Base-by-base conservation (phyloP, 2,113 vertebrate genomes). In the Gopherus evgoodei region DNA sequence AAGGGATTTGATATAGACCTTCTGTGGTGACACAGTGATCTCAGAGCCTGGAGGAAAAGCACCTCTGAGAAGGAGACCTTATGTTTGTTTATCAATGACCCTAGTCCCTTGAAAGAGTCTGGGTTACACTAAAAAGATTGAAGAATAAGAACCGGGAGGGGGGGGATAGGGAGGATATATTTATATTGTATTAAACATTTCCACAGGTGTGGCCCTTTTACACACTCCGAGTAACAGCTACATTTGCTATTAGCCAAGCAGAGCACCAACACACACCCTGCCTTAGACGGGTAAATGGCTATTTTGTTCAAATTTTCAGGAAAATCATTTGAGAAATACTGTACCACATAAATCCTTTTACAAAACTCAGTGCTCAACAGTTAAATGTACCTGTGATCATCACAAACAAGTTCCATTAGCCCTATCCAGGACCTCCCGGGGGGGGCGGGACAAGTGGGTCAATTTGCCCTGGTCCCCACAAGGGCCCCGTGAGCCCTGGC, bases 101-200 rank as follows among this genome's bases (percentile, higher is more conserved):
- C 44, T n/a, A 21, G 31, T 50, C 31, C 19, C 19, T 81, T 6
- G 11, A 35, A 69, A 88, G 11, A 83, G 4, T 8, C 5, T 50
- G 53, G 42, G 53, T 96, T 83, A 31, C 1, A 24, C 38, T 85
- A 44, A 83, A 88, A 93, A 90, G 24, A 47, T 21, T 57, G 25
- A 29, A 53, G 12, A 83, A 17, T 56, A 62, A 93, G 78, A 86
- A 22, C 11, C 5, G 11, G 65, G 57, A 56, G 25, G 8, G 59
- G 78, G 88, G 88, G 10, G 47, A 49, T 49, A 10, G 47, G 47
- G 47, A 44, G 47, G 81, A 31, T 91, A 9, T 93, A 53, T 93
- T 65, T 89, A 14, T 91, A 93, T 47, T 89, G 11, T 91, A 93
- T 94, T 69, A 92, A 86, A 44, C 12, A 84, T 76, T 86, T 57